These are phyloP conservation scores for Homarus gammarus DNA, from an alignment of 2,888 invertebrate genomes.

Conservation along the genomic window DNA sequence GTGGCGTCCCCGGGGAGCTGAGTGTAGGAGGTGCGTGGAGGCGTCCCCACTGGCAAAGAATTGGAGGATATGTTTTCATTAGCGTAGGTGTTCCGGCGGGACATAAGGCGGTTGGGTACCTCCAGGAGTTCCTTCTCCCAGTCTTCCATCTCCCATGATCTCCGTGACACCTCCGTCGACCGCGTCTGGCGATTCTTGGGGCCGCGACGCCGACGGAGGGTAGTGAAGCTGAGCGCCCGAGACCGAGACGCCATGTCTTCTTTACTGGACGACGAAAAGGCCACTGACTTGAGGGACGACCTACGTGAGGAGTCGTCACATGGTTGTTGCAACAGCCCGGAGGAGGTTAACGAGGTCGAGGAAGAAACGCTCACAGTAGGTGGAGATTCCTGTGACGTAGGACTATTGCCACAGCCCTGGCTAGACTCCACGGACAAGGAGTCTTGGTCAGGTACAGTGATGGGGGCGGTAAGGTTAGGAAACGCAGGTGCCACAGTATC, in stretches of 20 bases:
- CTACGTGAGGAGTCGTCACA: background rate
- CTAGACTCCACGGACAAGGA: slow-evolving; percentile 16
- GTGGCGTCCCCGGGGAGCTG: too few species aligned
- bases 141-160: slow-evolving; percentile 68
- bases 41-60: background rate
- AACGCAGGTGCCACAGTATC: slow-evolving; percentile 27
- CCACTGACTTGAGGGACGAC: slow-evolving; percentile 39
- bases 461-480: background rate
- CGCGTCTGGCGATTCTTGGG: slow-evolving; percentile 39
- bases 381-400: slow-evolving; percentile 51
- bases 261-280: slow-evolving; percentile 31
- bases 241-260: slow-evolving; percentile 35
- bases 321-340: background rate
- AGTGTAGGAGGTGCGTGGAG: background rate
- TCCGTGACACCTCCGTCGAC: slow-evolving; percentile 45
- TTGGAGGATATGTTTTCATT: background rate
- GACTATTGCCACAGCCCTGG: slow-evolving; percentile 17
- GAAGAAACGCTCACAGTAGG: slow-evolving; percentile 24
- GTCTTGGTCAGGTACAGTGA: slow-evolving; percentile 7
- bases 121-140: slow-evolving; percentile 57
- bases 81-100: slow-evolving; percentile 49
- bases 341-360: slow-evolving; percentile 12
- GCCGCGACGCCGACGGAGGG: slow-evolving; percentile 54
- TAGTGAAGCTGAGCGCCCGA: slow-evolving; percentile 51
- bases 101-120: background rate